Evolutionary conservation across 2,113 vertebrate genomes (phyloP).

Genomic region (Setophaga kirtlandii): DNA sequence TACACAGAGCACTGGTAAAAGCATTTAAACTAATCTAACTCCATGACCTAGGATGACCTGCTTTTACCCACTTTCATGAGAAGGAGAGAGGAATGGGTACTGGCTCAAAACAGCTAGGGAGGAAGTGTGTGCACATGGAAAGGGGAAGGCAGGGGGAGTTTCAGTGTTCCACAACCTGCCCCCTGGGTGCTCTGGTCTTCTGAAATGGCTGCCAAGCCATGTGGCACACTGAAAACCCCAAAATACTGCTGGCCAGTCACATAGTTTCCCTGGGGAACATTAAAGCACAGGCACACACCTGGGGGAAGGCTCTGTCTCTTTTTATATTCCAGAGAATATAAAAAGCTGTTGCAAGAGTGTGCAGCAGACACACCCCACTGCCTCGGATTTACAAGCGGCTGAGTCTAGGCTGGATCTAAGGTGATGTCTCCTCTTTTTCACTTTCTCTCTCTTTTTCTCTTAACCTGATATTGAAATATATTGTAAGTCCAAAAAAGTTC

Average conservation of each 20-base stretch:
- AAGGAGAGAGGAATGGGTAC: neutral
- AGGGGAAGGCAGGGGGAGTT: too few relatives aligned
- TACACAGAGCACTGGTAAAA: neutral
- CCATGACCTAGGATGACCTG: neutral
- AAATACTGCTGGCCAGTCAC: neutral
- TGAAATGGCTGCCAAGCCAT: neutral
- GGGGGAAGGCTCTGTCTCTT: neutral
- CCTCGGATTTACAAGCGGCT: neutral
- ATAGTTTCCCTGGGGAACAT: too few relatives aligned
- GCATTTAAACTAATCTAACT: neutral
- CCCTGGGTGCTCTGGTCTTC: neutral
- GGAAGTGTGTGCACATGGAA: accelerated
- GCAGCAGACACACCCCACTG: neutral
- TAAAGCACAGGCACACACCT: neutral
- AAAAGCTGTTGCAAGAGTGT: neutral
- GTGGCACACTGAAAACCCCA: neutral
- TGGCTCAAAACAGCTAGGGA: neutral
- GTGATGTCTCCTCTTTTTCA: neutral
- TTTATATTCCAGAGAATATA: neutral
- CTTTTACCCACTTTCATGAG: neutral
- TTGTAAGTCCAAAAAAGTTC: neutral
- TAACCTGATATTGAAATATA: neutral
- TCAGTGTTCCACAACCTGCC: neutral
- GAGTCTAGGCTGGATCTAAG: neutral
- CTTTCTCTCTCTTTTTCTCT: neutral